A percentile compares a stretch with the other conserved stretches of the same genome.
Evolutionary conservation across 2,888 invertebrate species (phyloP).

Genomic region (Stratiomys singularior): DNA sequence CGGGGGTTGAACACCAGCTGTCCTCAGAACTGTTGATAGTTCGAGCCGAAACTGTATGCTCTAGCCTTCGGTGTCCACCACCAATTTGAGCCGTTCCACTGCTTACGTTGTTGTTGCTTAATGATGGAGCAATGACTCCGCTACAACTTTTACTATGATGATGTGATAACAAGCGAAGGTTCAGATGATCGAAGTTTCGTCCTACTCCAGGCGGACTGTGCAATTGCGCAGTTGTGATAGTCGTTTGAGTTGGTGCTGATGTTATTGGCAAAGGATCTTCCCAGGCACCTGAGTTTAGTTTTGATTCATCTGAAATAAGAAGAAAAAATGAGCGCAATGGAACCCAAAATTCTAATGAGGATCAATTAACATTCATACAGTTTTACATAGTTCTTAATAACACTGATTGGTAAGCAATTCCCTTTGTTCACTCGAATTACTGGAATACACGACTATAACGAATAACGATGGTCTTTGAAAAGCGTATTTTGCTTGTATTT

Average conservation of each 20-base stretch:
- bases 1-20: slow-evolving; percentile 69
- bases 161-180: slow-evolving; percentile 56
- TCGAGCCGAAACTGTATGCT: slow-evolving; percentile 59
- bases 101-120: slow-evolving; percentile 51
- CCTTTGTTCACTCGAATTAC: too few species aligned
- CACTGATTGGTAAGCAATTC: too few species aligned
- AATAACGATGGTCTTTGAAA: too few species aligned
- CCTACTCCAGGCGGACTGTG: slow-evolving; percentile 59
- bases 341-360: too few species aligned
- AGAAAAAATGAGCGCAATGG: background rate
- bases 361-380: too few species aligned
- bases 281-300: slow-evolving; percentile 79
- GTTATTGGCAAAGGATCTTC: slow-evolving; percentile 70
- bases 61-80: slow-evolving; percentile 54
- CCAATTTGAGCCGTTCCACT: background rate
- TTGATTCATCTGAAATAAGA: slow-evolving; percentile 77
- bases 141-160: slow-evolving; percentile 59
- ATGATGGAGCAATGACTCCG: slow-evolving; percentile 53
- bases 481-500: too few species aligned
- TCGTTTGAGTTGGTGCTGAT: slow-evolving; percentile 56
- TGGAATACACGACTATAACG: too few species aligned
- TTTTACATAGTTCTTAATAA: too few species aligned
- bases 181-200: slow-evolving; percentile 57
- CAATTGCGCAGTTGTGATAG: slow-evolving; percentile 62
- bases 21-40: slow-evolving; percentile 69